phyloP scores from a whole-genome alignment of 2,797 vertebrate species.

The Syncerus caffer region DNA sequence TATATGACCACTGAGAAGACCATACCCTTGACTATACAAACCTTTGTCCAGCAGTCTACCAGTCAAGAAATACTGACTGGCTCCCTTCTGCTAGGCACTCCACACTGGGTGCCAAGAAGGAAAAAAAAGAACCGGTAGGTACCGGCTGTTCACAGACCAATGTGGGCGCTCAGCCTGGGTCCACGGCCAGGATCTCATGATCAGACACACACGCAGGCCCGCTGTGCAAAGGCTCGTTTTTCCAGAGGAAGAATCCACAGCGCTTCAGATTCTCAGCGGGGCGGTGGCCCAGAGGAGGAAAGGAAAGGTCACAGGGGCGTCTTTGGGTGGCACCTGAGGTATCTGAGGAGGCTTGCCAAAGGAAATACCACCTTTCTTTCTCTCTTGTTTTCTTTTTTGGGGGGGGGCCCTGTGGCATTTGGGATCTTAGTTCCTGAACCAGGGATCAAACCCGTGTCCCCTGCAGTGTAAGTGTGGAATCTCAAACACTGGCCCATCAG shows the following conservation, averaged over 20 bases:
- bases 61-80: not conserved
- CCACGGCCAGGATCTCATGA: not conserved
- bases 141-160: not conserved
- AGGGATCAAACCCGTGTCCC: not conserved
- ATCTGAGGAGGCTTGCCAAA: not conserved
- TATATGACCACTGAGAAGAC: not conserved
- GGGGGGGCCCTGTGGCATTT: not conserved
- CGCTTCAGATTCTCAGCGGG: not conserved
- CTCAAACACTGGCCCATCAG: not conserved
- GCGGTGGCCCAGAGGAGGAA: not conserved
- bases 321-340: not conserved
- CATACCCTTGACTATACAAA: not conserved
- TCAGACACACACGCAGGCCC: not conserved
- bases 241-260: not conserved
- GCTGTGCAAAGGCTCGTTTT: not conserved
- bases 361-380: not conserved
- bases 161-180: not conserved
- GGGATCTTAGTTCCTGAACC: not conserved
- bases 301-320: not conserved
- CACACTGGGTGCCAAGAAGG: not conserved
- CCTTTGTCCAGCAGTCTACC: not conserved
- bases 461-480: not conserved
- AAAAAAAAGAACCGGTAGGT: not conserved
- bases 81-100: not conserved
- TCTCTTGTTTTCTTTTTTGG: not conserved